Evolutionary conservation across 1,140 invertebrate genomes (phyloP), one percentile per base, ranked within the genome.

Genomic region (Thaumatotibia leucotreta): DNA sequence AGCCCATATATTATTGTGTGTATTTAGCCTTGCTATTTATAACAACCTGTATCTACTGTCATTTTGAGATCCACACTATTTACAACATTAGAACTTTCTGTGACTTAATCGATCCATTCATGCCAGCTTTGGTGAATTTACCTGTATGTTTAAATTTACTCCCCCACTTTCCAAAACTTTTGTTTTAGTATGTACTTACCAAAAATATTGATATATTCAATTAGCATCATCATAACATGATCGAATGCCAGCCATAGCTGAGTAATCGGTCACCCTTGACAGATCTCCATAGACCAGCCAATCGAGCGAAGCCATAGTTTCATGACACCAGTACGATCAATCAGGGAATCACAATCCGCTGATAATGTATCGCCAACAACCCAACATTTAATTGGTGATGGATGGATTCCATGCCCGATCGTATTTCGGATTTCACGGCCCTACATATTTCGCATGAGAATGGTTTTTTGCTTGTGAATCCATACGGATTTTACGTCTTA

Each of bases 331-430:
- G 77, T 54, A 64, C 76, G 78, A 89, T 90, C 88, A 82, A 88
- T 90, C 84, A 90, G 83, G 75, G 67, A 78, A 66, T 83, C 74
- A 77, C 76, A 81, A 74, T 78, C 74, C 70, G 63, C 66, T 77
- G 86, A 86, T 89, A 86, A 88, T 85, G 79, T 84, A 83, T 83
- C 81, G 79, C 76, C 78, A 86, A 88, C 86, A 83, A 75, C 72
- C 76, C 72, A 80, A 75, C 79, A 80, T 88, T 85, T 89, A 90
- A 89, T 90, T 89, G 85, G 81, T 90, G 86, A 90, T 90, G 83
- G 88, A 90, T 90, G 75, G 75, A 68, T 66, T 65, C 65, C 72
- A 70, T 66, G n/a, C n/a, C 70, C 68, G 74, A 75, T 72, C 68
- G 73, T 66, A 73, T n/a, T n/a, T n/a, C n/a, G n/a, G 76, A 88